Percentiles rank a stretch among this genome's conserved stretches.
Evolutionary conservation across 2,888 invertebrate genomes (phyloP).

Genomic region (Sisyra nigra): DNA sequence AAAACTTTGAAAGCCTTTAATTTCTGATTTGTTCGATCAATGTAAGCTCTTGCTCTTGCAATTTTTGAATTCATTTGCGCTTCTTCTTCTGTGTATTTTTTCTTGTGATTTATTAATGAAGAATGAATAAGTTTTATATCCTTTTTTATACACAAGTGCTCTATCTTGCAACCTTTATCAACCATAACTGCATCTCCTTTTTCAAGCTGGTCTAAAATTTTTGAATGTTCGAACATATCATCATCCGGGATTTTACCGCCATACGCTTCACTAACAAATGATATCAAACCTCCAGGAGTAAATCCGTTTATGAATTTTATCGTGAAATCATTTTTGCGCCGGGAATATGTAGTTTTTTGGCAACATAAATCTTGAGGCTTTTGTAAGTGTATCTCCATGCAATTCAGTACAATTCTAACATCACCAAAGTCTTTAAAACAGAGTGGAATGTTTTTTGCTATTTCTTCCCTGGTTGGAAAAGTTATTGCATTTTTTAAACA

Average conservation of each 20-base stretch:
- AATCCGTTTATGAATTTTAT: conserved; percentile 16
- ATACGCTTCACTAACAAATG: conserved; percentile 15
- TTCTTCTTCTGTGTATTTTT: conserved; percentile 9
- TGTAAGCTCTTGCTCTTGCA: conserved; percentile 12
- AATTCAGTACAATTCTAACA: conserved; percentile 16
- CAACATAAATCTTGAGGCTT: conserved; percentile 14
- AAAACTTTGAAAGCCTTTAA: background rate
- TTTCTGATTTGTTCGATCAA: conserved; percentile 9
- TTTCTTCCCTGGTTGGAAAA: conserved; percentile 14
- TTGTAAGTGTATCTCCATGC: conserved; percentile 15
- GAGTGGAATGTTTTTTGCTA: conserved; percentile 14
- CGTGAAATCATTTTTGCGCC: conserved; percentile 14
- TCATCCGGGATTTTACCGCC: conserved; percentile 16
- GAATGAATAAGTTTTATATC: conserved; percentile 11
- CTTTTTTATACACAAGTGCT: conserved; percentile 5
- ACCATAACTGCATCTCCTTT: conserved; percentile 14
- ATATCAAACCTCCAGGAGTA: conserved; percentile 15
- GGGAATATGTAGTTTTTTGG: conserved; percentile 14
- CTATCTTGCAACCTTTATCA: conserved; percentile 10
- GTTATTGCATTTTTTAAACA: conserved; percentile 9
- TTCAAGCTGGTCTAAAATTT: conserved; percentile 10
- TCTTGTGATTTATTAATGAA: conserved; percentile 11
- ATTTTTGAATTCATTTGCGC: conserved; percentile 2
- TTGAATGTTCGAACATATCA: conserved; percentile 13
- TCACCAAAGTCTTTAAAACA: conserved; percentile 16